phyloP scores from a whole-genome alignment of 2,888 invertebrate species.

The Harmothoe impar region DNA sequence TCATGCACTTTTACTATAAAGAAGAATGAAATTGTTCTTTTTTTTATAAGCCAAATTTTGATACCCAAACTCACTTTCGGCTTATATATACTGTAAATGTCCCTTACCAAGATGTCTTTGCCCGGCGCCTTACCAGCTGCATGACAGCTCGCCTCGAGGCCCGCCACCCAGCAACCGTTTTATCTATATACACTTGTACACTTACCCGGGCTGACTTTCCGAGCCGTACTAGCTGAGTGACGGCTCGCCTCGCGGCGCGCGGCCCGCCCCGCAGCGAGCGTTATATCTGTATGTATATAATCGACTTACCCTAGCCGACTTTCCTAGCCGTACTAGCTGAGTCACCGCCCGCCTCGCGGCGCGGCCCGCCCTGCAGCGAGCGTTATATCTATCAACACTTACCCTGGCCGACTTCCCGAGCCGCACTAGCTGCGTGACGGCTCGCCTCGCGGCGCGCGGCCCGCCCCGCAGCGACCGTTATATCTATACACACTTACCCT shows the following conservation, averaged over 20 bases:
- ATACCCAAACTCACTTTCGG: too few relatives aligned
- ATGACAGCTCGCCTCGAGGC: constrained; percentile 93
- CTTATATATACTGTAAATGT: too few relatives aligned
- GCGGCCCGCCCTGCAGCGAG: too few relatives aligned
- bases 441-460: constrained; percentile 93
- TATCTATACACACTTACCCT: constrained; percentile 74
- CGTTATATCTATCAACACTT: too few relatives aligned
- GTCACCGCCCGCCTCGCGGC: constrained; percentile 92
- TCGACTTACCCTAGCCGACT: constrained; percentile 85
- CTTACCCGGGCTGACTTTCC: constrained; percentile 86
- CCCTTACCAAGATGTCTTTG: too few relatives aligned
- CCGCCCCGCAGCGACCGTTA: constrained; percentile 90
- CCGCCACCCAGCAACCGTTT: constrained; percentile 90
- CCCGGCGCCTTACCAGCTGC: constrained; percentile 91
- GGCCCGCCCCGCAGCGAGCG: too few relatives aligned
- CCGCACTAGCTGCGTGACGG: constrained; percentile 92
- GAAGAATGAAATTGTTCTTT: too few relatives aligned
- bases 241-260: constrained; percentile 92
- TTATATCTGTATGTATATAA: too few relatives aligned
- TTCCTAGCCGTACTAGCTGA: constrained; percentile 91
- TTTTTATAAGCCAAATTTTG: too few relatives aligned
- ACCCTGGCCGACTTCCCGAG: constrained; percentile 87
- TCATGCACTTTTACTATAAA: too few relatives aligned
- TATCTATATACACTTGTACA: not conserved
- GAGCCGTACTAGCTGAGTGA: constrained; percentile 91